phyloP scores from a whole-genome alignment of 2,888 invertebrate genomes.

The Cremastobaeus sp. region DNA sequence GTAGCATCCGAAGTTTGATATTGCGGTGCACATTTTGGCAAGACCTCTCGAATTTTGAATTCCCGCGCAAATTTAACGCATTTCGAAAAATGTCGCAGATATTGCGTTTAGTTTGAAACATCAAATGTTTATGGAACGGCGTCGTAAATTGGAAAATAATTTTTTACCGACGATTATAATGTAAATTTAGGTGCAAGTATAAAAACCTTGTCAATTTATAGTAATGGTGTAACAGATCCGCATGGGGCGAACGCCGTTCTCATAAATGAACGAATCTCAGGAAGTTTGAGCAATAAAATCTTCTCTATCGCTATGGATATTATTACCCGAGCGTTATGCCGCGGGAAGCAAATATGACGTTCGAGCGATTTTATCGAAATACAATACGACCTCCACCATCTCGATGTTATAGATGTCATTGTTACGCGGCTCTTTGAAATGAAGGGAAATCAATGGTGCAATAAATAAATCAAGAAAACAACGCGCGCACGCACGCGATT shows the following conservation, averaged over 20 bases:
- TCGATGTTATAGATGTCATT: constrained; percentile 46
- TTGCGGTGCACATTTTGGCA: too few relatives aligned
- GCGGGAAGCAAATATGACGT: constrained; percentile 54
- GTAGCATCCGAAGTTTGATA: too few relatives aligned
- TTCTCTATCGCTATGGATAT: constrained; percentile 57
- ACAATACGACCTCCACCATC: constrained; percentile 48
- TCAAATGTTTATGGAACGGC: neutral
- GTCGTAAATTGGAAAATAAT: constrained; percentile 34
- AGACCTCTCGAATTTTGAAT: too few relatives aligned
- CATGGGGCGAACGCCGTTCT: constrained; percentile 26
- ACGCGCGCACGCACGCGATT: constrained; percentile 6
- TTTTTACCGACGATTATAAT: constrained; percentile 44
- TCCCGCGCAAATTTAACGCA: too few relatives aligned
- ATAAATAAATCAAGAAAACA: constrained; percentile 40
- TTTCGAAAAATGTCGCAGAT: neutral
- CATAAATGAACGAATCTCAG: constrained; percentile 55
- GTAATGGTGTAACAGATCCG: constrained; percentile 43
- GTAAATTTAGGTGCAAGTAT: constrained; percentile 40
- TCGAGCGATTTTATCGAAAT: constrained; percentile 53
- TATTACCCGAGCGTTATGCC: constrained; percentile 55
- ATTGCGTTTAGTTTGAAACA: too few relatives aligned
- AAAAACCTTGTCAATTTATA: constrained; percentile 52
- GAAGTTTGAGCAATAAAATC: constrained; percentile 52
- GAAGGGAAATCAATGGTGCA: constrained; percentile 39
- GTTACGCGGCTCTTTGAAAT: constrained; percentile 35